Evolutionary conservation across 2,797 vertebrate species (phyloP), one percentile per base, ranked within the genome.

Genomic region (Sardinella longiceps): DNA sequence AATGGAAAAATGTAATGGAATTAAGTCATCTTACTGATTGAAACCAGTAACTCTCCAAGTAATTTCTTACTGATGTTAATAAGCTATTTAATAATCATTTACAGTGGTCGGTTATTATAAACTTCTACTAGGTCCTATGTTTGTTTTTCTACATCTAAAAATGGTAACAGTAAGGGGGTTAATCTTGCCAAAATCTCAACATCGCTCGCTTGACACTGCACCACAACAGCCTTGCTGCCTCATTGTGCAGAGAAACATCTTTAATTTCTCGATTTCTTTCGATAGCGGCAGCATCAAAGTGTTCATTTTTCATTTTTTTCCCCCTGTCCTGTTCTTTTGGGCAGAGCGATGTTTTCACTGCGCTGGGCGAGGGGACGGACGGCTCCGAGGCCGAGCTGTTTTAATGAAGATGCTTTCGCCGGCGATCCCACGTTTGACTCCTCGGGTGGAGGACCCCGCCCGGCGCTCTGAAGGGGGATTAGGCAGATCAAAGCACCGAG

Each of bases 371-470:
- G 15, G 33, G 66, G 14, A 3, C 12, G 15, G 66, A 74, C 14
- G 1, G 66, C 18, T 3, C 3, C 3, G 15, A 15, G 33, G 12
- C 33, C 5, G 66, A 74, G 66, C 66, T 74, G 66, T 74, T 74
- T 74, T 74, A 74, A 74, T 74, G 66, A 74, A 74, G 66, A 74
- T 74, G 66, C 30, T 37, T 37, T 74, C 10, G 63, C 30, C 11
- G 30, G 63, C 63, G 3, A 14, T 37, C 63, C 63, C 63, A 37
- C 30, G 63, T 70, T 33, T 37, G 63, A 33, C 25, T 30, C 25
- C 14, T 56, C 20, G 63, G 12, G 12, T 15, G 25, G 58, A 63
- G 58, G n/a, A 70, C 25, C 63, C 63, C 28, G 3, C 63, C 63
- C 28, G 3, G 63, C 28, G 63, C 63, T 70, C 66, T 39, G 30